Evolutionary conservation across 2,888 invertebrate species (phyloP).

Genomic region (Brachyopa scutellaris): DNA sequence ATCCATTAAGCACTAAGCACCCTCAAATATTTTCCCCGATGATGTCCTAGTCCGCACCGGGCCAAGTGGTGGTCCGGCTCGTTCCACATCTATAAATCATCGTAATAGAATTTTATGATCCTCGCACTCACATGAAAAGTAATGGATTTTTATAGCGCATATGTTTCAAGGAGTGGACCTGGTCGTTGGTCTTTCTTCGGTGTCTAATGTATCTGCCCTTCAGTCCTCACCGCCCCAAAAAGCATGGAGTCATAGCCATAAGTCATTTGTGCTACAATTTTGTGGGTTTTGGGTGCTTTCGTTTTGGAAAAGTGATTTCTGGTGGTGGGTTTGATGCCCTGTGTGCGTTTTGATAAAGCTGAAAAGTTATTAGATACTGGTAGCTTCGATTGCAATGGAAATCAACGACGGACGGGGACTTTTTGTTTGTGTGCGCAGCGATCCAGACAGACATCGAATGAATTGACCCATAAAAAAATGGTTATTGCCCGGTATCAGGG

Average conservation of each 20-base stretch:
- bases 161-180: slow-evolving; percentile 70
- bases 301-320: slow-evolving; percentile 10
- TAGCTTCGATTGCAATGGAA: slow-evolving; percentile 37
- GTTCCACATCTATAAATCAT: slow-evolving; percentile 70
- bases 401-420: no score
- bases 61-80: slow-evolving; percentile 54
- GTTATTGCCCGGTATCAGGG: slow-evolving; percentile 64
- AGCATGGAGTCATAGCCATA: slow-evolving; percentile 43
- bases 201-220: slow-evolving; percentile 56
- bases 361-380: slow-evolving; percentile 62
- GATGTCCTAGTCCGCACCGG: slow-evolving; percentile 25
- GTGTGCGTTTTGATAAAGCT: slow-evolving; percentile 57
- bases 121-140: slow-evolving; percentile 70
- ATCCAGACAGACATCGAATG: background rate
- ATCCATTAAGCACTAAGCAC: slow-evolving; percentile 71
- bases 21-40: slow-evolving; percentile 64
- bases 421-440: slow-evolving; percentile 13
- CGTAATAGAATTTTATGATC: slow-evolving; percentile 73
- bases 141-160: slow-evolving; percentile 72
- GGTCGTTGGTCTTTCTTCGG: slow-evolving; percentile 40
- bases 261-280: slow-evolving; percentile 44
- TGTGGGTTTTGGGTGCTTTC: background rate
- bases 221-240: slow-evolving; percentile 13
- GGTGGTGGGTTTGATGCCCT: slow-evolving; percentile 55
- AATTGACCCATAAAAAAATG: background rate